Percentiles rank a stretch among this genome's conserved stretches.
These are phyloP conservation scores for Gallinago media DNA, from an alignment of 2,113 vertebrate genomes.

Conservation along the genomic window DNA sequence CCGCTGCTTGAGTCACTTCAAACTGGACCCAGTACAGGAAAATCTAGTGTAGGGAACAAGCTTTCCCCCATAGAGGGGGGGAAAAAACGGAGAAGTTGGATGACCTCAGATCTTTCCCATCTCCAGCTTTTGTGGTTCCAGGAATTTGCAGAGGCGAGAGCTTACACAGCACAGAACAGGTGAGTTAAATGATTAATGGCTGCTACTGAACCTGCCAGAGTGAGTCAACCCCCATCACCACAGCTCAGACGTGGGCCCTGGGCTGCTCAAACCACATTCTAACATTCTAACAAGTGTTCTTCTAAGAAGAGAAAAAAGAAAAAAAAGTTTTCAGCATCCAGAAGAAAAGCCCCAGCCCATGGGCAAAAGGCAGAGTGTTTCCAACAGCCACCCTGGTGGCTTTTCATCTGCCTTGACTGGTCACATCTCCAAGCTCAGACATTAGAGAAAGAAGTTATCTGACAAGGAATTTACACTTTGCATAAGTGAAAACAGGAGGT, in stretches of 20 bases:
- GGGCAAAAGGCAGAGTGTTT: accelerated
- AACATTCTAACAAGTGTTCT: no score
- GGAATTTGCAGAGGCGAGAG: neutral
- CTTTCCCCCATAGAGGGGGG: neutral
- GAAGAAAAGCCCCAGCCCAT: neutral
- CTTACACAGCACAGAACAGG: neutral
- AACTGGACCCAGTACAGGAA: constrained; percentile 44
- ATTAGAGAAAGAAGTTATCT: neutral
- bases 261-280: neutral
- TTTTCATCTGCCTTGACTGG: neutral
- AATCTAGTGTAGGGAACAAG: constrained; percentile 26
- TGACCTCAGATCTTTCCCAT: constrained; percentile 7
- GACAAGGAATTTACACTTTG: neutral
- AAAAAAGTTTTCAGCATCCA: neutral
- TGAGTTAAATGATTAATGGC: neutral
- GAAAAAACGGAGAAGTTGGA: neutral
- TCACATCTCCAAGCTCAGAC: neutral
- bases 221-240: accelerated
- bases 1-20: constrained; percentile 13
- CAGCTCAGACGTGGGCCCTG: neutral
- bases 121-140: neutral
- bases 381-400: neutral
- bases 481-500: accelerated
- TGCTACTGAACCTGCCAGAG: neutral
- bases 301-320: no score